These are phyloP conservation scores for Salarias fasciatus DNA, from an alignment of 2,797 vertebrate genomes.

Conservation along the genomic window DNA sequence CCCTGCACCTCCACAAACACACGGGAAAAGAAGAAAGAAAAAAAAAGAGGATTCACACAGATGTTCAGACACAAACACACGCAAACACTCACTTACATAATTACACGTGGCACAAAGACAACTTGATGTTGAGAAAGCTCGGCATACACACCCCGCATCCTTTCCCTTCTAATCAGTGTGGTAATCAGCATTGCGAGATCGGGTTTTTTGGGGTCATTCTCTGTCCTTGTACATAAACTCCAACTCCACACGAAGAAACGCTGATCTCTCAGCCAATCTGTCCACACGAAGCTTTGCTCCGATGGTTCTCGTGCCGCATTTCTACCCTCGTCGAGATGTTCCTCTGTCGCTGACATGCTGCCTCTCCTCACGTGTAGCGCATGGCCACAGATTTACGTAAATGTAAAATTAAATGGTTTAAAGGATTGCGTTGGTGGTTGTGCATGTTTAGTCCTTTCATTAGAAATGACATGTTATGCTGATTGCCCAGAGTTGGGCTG, in stretches of 20 bases:
- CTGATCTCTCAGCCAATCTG: slow-evolving; percentile 17
- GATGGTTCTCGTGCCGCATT: slow-evolving; percentile 32
- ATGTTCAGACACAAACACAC: slow-evolving; percentile 49
- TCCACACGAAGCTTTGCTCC: slow-evolving; percentile 11
- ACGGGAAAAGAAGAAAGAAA: slow-evolving; percentile 4
- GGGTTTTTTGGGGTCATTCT: background rate
- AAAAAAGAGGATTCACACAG: slow-evolving; percentile 19
- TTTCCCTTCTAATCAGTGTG: slow-evolving; percentile 8
- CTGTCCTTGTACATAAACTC: background rate
- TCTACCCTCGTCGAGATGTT: slow-evolving; percentile 25
- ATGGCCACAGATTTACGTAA: slow-evolving; percentile 6
- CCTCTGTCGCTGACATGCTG: background rate
- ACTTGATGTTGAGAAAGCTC: slow-evolving; percentile 17
- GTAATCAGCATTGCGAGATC: slow-evolving; percentile 5
- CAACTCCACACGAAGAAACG: slow-evolving; percentile 15
- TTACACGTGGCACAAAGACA: slow-evolving; percentile 29
- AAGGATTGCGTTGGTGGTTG: slow-evolving; percentile 13
- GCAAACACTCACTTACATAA: slow-evolving; percentile 37
- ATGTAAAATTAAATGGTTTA: slow-evolving; percentile 6
- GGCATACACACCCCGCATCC: background rate
- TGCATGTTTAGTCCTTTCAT: slow-evolving; percentile 3
- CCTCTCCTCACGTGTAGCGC: background rate
- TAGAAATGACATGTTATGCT: slow-evolving; percentile 4
- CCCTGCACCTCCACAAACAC: slow-evolving; percentile 24
- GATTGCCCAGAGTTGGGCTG: background rate